A percentile compares a stretch with the other conserved stretches of the same genome.
These are phyloP conservation scores for Gallinago jamesoni DNA, from an alignment of 2,113 vertebrate species.

Conservation along the genomic window DNA sequence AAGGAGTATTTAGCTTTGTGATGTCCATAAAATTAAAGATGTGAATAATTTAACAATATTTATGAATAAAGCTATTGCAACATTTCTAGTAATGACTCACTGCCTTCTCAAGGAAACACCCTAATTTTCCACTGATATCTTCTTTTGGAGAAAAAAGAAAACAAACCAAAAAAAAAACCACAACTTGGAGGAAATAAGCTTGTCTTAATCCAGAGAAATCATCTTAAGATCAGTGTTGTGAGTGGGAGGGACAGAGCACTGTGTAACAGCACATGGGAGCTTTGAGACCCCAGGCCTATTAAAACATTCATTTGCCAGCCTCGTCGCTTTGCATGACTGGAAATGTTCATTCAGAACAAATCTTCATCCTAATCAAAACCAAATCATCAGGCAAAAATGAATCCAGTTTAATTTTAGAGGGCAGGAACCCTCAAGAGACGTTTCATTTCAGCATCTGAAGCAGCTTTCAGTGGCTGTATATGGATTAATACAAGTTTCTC, in stretches of 20 bases:
- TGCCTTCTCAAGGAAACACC: conserved; percentile 34
- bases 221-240: neutral
- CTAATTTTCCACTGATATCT: neutral
- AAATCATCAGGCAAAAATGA: neutral
- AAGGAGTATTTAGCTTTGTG: neutral
- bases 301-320: neutral
- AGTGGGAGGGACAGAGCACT: neutral
- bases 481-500: neutral
- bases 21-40: neutral
- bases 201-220: neutral
- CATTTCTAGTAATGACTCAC: conserved; percentile 6
- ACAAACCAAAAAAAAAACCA: too few relatives aligned
- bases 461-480: neutral
- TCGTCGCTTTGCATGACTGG: neutral
- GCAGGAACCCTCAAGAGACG: neutral
- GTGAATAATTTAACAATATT: neutral
- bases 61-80: conserved; percentile 3
- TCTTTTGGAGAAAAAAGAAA: neutral
- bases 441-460: neutral
- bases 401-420: neutral
- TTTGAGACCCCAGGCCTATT: neutral
- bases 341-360: conserved; percentile 22
- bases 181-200: neutral
- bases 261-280: neutral
- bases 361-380: neutral